These are phyloP conservation scores for Nomada flava DNA, from an alignment of 2,888 invertebrate species.

Conservation along the genomic window DNA sequence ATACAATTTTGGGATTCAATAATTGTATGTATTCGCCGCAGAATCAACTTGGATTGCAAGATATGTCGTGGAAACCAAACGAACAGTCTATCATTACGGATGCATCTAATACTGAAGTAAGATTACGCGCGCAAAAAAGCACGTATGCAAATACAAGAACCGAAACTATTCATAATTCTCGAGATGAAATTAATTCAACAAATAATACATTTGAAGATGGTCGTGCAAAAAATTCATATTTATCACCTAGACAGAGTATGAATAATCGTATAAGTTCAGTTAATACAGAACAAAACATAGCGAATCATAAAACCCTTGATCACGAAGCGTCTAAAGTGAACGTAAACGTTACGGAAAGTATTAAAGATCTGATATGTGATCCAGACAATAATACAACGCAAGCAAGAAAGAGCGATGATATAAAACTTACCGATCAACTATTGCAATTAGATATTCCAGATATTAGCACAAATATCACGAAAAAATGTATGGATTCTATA, in stretches of 20 bases:
- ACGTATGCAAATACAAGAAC: neutral
- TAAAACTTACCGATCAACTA: conserved; percentile 21
- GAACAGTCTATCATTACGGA: conserved; percentile 41
- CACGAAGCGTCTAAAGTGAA: conserved; percentile 11
- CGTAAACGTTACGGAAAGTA: neutral
- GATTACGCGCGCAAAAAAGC: conserved; percentile 6
- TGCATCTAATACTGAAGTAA: conserved; percentile 24
- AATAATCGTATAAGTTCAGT: neutral
- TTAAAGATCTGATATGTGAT: neutral
- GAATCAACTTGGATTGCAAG: conserved; percentile 90
- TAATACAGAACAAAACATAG: neutral
- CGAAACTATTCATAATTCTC: neutral
- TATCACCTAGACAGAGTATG: neutral
- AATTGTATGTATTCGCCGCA: conserved; percentile 82
- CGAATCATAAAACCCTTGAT: neutral
- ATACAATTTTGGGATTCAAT: neutral
- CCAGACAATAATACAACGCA: neutral
- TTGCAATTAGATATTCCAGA: conserved; percentile 22
- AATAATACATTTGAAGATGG: neutral
- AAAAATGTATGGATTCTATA: neutral
- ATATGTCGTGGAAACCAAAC: conserved; percentile 88
- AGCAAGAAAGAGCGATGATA: conserved; percentile 12
- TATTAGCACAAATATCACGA: neutral
- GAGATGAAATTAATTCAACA: conserved; percentile 11
- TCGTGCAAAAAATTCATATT: neutral